These are phyloP conservation scores for Pipistrellus nathusii DNA, from an alignment of 2,797 vertebrate genomes.

Conservation along the genomic window DNA sequence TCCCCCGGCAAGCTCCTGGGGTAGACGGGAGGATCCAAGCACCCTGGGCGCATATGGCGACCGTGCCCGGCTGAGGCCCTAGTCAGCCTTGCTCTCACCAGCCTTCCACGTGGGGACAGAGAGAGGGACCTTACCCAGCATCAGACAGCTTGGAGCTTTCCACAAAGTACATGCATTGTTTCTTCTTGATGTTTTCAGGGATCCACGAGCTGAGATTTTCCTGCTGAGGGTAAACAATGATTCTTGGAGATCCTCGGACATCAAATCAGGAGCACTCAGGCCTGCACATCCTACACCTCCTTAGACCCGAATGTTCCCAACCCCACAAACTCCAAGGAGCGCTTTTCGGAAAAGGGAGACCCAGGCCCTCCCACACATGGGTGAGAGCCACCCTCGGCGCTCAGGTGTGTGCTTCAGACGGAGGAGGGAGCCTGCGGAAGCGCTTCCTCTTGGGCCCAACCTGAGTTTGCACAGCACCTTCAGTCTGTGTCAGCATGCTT, in stretches of 20 bases:
- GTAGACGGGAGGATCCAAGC: accelerated
- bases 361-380: accelerated
- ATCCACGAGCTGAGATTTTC: conserved; percentile 91
- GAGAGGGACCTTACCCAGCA: conserved; percentile 83
- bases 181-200: conserved; percentile 92
- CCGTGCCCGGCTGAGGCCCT: too few relatives aligned
- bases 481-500: accelerated
- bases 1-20: accelerated
- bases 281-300: accelerated
- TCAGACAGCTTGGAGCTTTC: conserved; percentile 86
- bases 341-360: accelerated
- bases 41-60: not conserved
- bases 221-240: conserved; percentile 62
- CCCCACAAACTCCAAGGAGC: accelerated
- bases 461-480: accelerated
- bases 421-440: accelerated
- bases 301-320: accelerated
- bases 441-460: accelerated
- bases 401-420: accelerated
- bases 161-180: conserved; percentile 92
- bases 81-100: not conserved
- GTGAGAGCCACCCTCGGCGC: not conserved
- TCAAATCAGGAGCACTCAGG: accelerated
- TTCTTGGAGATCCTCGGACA: not conserved
- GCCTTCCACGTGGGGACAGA: accelerated